phyloP scores from a whole-genome alignment of 2,113 vertebrate genomes.

The Eudorcas thomsonii region DNA sequence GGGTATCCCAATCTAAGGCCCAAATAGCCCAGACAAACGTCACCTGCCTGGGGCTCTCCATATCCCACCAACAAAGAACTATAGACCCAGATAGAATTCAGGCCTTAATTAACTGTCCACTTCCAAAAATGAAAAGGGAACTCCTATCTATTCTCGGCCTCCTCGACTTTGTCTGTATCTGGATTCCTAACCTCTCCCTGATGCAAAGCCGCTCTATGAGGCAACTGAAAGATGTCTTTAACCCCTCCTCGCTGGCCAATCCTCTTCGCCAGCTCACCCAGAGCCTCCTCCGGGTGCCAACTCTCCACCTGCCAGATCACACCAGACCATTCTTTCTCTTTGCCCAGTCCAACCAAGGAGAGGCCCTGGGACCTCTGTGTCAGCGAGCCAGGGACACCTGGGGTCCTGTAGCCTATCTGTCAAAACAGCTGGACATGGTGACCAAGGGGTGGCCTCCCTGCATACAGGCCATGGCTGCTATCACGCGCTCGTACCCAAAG shows the following conservation, averaged over 20 bases:
- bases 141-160: not conserved
- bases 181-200: not conserved
- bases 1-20: not conserved
- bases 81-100: too few relatives aligned
- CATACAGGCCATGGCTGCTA: not conserved
- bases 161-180: not conserved
- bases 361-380: not conserved
- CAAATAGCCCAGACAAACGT: not conserved
- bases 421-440: not conserved
- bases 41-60: not conserved
- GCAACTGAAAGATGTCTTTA: not conserved
- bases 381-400: rapidly evolving
- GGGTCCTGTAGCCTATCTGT: not conserved
- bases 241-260: not conserved
- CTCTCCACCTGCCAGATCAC: not conserved
- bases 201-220: not conserved
- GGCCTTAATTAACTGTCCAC: not conserved
- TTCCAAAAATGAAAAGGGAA: not conserved
- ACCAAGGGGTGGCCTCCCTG: not conserved
- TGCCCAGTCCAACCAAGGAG: not conserved
- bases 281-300: not conserved
- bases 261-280: not conserved
- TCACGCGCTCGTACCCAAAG: rapidly evolving
- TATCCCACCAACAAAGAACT: not conserved
- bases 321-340: not conserved